A percentile compares a stretch with the other conserved stretches of the same genome.
Evolutionary conservation across 2,797 vertebrate genomes (phyloP).

Genomic region (Glossophaga mutica): DNA sequence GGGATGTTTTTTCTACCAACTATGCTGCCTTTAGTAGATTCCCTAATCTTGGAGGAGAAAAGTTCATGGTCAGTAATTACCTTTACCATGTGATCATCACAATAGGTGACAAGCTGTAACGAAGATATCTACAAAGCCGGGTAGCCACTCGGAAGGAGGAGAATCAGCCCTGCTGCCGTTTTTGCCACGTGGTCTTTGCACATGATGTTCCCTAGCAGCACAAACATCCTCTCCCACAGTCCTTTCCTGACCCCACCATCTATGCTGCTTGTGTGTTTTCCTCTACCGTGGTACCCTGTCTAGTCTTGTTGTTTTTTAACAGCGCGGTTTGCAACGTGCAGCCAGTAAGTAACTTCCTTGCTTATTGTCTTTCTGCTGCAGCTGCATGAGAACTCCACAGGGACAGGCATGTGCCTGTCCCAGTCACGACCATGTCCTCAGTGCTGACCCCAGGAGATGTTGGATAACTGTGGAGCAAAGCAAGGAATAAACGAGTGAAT

Average conservation of each 20-base stretch:
- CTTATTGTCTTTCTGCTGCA: neutral
- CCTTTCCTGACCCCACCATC: neutral
- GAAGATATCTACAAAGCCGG: neutral
- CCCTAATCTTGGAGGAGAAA: neutral
- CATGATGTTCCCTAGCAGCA: neutral
- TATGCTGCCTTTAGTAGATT: neutral
- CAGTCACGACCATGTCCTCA: neutral
- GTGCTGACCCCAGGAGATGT: too few species aligned
- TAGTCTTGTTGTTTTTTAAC: neutral
- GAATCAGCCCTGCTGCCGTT: rapidly evolving
- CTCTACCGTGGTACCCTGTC: neutral
- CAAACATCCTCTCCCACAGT: neutral
- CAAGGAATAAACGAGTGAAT: neutral
- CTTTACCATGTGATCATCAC: neutral
- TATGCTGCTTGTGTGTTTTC: neutral
- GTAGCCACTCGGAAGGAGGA: neutral
- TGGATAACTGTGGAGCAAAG: neutral
- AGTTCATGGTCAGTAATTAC: neutral
- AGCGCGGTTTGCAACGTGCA: neutral
- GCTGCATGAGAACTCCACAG: neutral
- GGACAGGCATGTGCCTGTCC: neutral
- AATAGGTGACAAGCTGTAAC: neutral
- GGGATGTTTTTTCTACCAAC: neutral
- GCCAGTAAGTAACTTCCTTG: neutral
- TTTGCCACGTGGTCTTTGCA: neutral